phyloP scores from a whole-genome alignment of 1,140 invertebrate genomes.

The Luehdorfia chinensis region DNA sequence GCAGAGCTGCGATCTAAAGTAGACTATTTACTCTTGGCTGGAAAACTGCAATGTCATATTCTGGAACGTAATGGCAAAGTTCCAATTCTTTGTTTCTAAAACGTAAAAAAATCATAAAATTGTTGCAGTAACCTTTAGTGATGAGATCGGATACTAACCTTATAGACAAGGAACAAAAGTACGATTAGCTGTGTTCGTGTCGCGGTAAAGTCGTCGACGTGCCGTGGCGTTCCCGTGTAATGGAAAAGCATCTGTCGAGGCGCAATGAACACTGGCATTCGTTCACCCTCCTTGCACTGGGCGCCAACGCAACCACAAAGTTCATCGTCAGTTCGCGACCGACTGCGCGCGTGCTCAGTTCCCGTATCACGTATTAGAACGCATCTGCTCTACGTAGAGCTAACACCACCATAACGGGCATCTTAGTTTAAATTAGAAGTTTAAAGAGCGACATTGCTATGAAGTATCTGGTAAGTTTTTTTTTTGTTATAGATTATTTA shows the following conservation, averaged over 20 bases:
- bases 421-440: conserved; percentile 1
- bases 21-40: no score
- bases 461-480: conserved; percentile 13
- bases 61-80: no score
- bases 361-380: neutral
- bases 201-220: neutral
- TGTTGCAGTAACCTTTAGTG: no score
- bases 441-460: neutral
- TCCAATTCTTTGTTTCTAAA: no score
- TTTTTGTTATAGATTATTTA: neutral
- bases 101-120: no score
- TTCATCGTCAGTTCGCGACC: conserved; percentile 66
- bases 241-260: conserved; percentile 24
- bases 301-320: conserved; percentile 52
- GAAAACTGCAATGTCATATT: no score
- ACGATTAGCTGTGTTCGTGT: no score
- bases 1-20: no score
- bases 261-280: conserved; percentile 46
- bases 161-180: no score
- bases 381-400: no score
- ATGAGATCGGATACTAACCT: no score
- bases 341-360: conserved; percentile 44
- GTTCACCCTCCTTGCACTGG: conserved; percentile 35
- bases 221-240: neutral
- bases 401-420: neutral